Conservation (phyloP, 2,888 invertebrate species). For the Nudaria mundana region DNA sequence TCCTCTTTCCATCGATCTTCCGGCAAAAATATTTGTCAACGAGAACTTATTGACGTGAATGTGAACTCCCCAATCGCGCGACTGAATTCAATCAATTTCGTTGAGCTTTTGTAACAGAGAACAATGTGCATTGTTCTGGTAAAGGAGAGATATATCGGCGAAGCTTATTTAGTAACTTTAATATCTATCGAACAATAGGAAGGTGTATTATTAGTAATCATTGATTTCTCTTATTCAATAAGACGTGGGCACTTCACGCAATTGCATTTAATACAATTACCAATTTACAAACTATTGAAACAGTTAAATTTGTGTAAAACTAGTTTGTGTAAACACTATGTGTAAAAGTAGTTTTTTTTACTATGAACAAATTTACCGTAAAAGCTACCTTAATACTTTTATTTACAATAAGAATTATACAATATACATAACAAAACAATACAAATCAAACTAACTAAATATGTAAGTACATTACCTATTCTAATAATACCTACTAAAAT, state of each 20-base stretch:
- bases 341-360: no score
- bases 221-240: slow-evolving; percentile 44
- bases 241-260: slow-evolving; percentile 26
- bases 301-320: neutral
- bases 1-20: slow-evolving; percentile 45
- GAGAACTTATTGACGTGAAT: slow-evolving; percentile 30
- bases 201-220: slow-evolving; percentile 37
- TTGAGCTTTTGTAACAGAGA: slow-evolving; percentile 56
- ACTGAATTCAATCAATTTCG: slow-evolving; percentile 47
- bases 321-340: no score
- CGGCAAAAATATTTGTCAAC: slow-evolving; percentile 55
- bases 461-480: no score
- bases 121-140: slow-evolving; percentile 67
- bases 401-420: no score
- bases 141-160: slow-evolving; percentile 42
- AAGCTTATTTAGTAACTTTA: slow-evolving; percentile 50
- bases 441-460: no score
- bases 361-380: no score
- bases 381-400: no score
- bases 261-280: no score
- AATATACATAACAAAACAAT: no score
- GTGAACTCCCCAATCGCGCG: slow-evolving; percentile 24
- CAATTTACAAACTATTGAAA: no score
- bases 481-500: no score
- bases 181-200: slow-evolving; percentile 39